A percentile compares a stretch with the other conserved stretches of the same genome.
These are phyloP conservation scores for Gasterosteus aculeatus DNA, from an alignment of 2,113 vertebrate species.

Conservation along the genomic window DNA sequence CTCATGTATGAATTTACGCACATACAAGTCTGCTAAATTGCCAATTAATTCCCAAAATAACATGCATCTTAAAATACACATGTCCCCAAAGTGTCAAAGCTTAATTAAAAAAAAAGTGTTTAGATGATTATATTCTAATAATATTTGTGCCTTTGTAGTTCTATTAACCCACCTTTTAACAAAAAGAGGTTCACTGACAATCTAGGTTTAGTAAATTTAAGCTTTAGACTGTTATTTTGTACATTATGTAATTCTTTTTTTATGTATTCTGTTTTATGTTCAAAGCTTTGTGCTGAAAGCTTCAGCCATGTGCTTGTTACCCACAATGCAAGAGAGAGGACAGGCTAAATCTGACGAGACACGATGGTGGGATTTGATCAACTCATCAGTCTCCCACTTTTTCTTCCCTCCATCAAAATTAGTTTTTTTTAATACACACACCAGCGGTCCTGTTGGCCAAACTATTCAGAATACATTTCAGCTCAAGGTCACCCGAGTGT, in stretches of 20 bases:
- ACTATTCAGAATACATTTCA: slow-evolving; percentile 65
- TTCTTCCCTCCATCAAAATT: slow-evolving; percentile 24
- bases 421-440: background rate
- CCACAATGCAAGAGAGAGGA: slow-evolving; percentile 18
- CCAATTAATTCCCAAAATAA: slow-evolving; percentile 69
- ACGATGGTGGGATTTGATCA: slow-evolving; percentile 35
- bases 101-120: slow-evolving; percentile 65
- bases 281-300: background rate
- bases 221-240: background rate
- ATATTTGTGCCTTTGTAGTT: slow-evolving; percentile 45
- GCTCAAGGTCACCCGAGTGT: slow-evolving; percentile 71
- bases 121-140: slow-evolving; percentile 66
- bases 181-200: slow-evolving; percentile 18
- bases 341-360: slow-evolving; percentile 29
- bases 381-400: slow-evolving; percentile 33
- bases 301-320: background rate
- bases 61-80: slow-evolving; percentile 52
- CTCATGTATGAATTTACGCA: slow-evolving; percentile 19
- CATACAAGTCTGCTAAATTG: slow-evolving; percentile 23
- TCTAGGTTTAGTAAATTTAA: background rate
- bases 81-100: slow-evolving; percentile 59
- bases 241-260: background rate
- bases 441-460: slow-evolving; percentile 18
- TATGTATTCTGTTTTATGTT: background rate
- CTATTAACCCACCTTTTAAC: slow-evolving; percentile 38